A percentile compares a stretch with the other conserved stretches of the same genome.
Conservation (phyloP, 2,113 vertebrate species). For the Tretioscincus oriximinensis region DNA sequence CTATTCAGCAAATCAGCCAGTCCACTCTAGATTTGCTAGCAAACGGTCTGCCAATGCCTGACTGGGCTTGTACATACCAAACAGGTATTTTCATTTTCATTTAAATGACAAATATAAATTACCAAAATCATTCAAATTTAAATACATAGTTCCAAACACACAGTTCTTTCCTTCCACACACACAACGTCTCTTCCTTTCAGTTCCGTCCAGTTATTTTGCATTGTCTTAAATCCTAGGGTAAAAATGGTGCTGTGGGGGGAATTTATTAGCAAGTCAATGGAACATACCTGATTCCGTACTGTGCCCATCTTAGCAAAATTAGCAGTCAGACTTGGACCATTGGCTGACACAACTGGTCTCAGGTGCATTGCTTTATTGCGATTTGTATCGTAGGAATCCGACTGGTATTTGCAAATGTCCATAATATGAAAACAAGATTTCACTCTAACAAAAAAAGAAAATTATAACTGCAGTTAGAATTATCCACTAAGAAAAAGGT, state of each 20-base stretch:
- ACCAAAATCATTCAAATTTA: background rate
- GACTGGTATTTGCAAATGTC: constrained; percentile 91
- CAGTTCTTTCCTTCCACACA: background rate
- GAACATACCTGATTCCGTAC: constrained; percentile 87
- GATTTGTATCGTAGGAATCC: constrained; percentile 79
- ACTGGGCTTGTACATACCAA: too few species aligned
- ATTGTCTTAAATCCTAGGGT: background rate
- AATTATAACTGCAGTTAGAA: background rate
- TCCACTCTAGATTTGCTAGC: too few species aligned
- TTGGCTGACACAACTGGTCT: constrained; percentile 82
- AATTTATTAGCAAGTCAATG: background rate
- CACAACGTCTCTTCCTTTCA: background rate
- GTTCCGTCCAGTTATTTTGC: background rate
- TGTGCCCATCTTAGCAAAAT: constrained; percentile 87
- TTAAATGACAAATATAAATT: too few species aligned
- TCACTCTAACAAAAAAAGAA: constrained; percentile 78
- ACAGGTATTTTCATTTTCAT: too few species aligned
- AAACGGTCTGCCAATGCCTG: too few species aligned
- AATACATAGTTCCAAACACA: background rate
- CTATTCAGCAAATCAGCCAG: too few species aligned
- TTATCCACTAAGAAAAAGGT: background rate
- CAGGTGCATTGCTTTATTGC: constrained; percentile 88
- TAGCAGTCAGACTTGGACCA: constrained; percentile 79
- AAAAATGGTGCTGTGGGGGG: background rate
- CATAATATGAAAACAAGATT: constrained; percentile 98